A percentile compares a stretch with the other conserved stretches of the same genome.
These are phyloP conservation scores for Microcebus ravelobensis DNA, from an alignment of 2,113 vertebrate species.

Conservation along the genomic window DNA sequence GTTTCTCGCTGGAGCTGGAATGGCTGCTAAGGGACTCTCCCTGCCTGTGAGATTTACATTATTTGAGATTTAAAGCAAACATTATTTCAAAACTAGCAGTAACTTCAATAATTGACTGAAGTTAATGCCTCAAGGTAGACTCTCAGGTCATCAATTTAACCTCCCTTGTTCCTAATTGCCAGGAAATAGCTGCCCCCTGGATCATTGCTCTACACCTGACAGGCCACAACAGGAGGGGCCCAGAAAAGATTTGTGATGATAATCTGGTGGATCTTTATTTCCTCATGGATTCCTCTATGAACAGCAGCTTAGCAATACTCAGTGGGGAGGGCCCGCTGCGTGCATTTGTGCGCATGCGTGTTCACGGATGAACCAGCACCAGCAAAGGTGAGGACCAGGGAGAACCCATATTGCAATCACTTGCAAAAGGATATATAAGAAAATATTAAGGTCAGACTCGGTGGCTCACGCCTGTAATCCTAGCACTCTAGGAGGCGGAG, in stretches of 20 bases:
- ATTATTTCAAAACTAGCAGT: constrained; percentile 70
- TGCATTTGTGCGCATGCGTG: background rate
- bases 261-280: constrained; percentile 52
- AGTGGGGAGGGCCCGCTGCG: background rate
- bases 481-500: too few species aligned
- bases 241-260: constrained; percentile 28
- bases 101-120: constrained; percentile 71
- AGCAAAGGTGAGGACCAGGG: background rate
- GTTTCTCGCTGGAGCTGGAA: constrained; percentile 41
- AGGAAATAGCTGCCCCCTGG: background rate
- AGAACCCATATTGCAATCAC: background rate
- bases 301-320: background rate
- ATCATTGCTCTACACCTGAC: background rate
- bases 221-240: background rate
- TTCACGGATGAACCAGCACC: background rate
- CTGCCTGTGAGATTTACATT: constrained; percentile 69
- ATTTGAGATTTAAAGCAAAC: constrained; percentile 75
- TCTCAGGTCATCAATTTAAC: constrained; percentile 55
- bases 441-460: too few species aligned
- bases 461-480: too few species aligned
- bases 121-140: constrained; percentile 49
- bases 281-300: background rate
- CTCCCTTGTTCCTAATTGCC: constrained; percentile 26
- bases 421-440: background rate
- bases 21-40: constrained; percentile 49